phyloP scores from a whole-genome alignment of 2,113 vertebrate genomes.

The Cygnus atratus region DNA sequence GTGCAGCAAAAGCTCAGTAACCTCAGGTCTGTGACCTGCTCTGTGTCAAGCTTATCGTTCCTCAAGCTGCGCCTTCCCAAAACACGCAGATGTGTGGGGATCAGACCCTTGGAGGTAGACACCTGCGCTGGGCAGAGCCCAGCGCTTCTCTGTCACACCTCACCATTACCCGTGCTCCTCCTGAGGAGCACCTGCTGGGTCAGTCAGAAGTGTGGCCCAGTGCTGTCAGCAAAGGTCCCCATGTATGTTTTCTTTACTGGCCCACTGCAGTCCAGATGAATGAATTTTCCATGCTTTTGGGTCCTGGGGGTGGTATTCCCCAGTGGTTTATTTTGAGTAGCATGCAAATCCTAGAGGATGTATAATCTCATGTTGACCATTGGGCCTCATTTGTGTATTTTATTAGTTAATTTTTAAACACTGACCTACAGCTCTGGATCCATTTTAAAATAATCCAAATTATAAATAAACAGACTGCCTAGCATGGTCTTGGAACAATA shows the following conservation, averaged over 20 bases:
- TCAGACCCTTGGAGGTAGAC: not conserved
- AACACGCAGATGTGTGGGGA: not conserved
- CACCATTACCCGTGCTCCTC: rapidly evolving
- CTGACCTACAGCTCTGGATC: slow-evolving; percentile 59
- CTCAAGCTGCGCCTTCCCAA: not conserved
- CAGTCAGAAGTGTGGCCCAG: not conserved
- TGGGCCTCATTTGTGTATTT: slow-evolving; percentile 67
- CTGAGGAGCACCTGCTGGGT: not conserved
- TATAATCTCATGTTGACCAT: slow-evolving; percentile 62
- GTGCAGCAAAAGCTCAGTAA: not conserved
- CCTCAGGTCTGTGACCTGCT: not conserved
- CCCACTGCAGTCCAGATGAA: not conserved
- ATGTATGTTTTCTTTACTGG: not conserved
- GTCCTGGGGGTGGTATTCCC: not conserved
- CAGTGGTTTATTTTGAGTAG: slow-evolving; percentile 36
- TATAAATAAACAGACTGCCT: slow-evolving; percentile 71
- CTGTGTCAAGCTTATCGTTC: not conserved
- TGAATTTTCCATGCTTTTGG: not conserved
- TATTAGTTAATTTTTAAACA: slow-evolving; percentile 73
- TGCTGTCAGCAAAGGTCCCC: not conserved
- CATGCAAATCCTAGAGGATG: slow-evolving; percentile 12
- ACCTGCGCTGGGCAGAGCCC: not conserved
- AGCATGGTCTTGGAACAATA: slow-evolving; percentile 62
- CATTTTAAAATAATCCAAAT: slow-evolving; percentile 67
- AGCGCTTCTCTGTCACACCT: not conserved